phyloP scores from a whole-genome alignment of 2,888 invertebrate genomes.

The Trachelus iudaicus region DNA sequence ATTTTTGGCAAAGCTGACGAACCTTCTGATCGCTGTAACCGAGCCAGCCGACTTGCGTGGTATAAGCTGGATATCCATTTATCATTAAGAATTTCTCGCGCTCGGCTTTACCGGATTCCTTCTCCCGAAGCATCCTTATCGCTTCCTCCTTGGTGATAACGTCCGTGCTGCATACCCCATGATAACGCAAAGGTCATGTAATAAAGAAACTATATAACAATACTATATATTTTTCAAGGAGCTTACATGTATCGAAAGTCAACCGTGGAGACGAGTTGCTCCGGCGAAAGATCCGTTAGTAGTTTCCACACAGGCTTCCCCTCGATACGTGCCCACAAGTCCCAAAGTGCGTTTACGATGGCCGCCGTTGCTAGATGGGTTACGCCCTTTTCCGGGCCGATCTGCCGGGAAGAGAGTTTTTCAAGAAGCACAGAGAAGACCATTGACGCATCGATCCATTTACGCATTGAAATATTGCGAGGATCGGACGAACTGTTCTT shows the following conservation, averaged over 20 bases:
- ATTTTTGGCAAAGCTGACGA: slow-evolving; percentile 76
- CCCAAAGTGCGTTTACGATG: slow-evolving; percentile 92
- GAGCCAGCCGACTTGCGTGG: slow-evolving; percentile 90
- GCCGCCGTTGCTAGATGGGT: slow-evolving; percentile 89
- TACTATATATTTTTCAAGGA: background rate
- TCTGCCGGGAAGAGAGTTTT: slow-evolving; percentile 64
- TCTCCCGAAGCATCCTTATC: slow-evolving; percentile 74
- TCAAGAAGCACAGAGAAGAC: too few species aligned
- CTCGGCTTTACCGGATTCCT: slow-evolving; percentile 70
- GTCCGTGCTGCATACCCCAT: slow-evolving; percentile 75
- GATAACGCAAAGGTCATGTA: background rate
- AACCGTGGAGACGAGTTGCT: slow-evolving; percentile 84
- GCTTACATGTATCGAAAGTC: slow-evolving; percentile 81
- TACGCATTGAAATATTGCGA: too few species aligned
- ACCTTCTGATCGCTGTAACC: slow-evolving; percentile 86
- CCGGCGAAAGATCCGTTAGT: slow-evolving; percentile 84
- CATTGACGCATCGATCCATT: too few species aligned
- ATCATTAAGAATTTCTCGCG: slow-evolving; percentile 73
- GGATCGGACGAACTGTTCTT: slow-evolving; percentile 11
- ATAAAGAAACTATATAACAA: background rate
- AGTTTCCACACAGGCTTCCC: slow-evolving; percentile 90
- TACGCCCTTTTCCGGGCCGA: slow-evolving; percentile 93
- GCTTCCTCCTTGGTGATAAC: slow-evolving; percentile 87
- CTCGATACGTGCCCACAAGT: slow-evolving; percentile 87
- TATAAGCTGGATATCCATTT: slow-evolving; percentile 87